Percentiles rank a stretch among this genome's conserved stretches.
These are phyloP conservation scores for Cephus cinctus DNA, from an alignment of 1,140 invertebrate genomes.

Conservation along the genomic window DNA sequence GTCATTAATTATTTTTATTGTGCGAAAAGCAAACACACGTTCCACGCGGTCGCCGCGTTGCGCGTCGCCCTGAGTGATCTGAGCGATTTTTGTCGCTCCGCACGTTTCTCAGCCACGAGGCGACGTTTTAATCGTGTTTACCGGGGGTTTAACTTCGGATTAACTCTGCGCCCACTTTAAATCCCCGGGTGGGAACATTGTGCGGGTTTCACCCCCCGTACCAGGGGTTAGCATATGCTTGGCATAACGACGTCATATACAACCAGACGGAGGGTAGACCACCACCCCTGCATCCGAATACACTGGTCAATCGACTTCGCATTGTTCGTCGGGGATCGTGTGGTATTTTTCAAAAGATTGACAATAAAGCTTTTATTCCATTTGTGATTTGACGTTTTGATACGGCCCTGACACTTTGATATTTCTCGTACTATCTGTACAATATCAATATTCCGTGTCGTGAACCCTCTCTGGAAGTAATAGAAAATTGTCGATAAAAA, in stretches of 20 bases:
- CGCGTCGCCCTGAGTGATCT: not conserved
- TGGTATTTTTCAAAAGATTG: constrained; percentile 13
- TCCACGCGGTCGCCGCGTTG: not conserved
- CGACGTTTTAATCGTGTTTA: constrained; percentile 25
- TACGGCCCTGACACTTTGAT: not conserved
- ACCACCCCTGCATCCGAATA: no score
- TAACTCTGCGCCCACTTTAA: constrained; percentile 22
- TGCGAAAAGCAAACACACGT: constrained; percentile 26
- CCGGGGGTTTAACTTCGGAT: constrained; percentile 23
- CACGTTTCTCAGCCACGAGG: not conserved
- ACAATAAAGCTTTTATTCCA: constrained; percentile 15
- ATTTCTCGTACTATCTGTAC: no score
- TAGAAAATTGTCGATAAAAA: no score
- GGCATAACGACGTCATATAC: constrained; percentile 13
- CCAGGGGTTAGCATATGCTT: constrained; percentile 4
- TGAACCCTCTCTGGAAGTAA: no score
- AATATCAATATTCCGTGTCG: no score
- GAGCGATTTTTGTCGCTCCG: constrained; percentile 2
- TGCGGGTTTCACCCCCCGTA: constrained; percentile 4
- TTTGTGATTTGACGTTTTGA: constrained; percentile 14
- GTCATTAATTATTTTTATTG: constrained; percentile 26
- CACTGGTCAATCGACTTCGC: constrained; percentile 21
- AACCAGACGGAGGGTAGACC: constrained; percentile 1
- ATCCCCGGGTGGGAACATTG: constrained; percentile 13
- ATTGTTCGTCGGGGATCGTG: constrained; percentile 21